These are phyloP conservation scores for Dromas ardeola DNA, from an alignment of 2,113 vertebrate species.

Conservation along the genomic window DNA sequence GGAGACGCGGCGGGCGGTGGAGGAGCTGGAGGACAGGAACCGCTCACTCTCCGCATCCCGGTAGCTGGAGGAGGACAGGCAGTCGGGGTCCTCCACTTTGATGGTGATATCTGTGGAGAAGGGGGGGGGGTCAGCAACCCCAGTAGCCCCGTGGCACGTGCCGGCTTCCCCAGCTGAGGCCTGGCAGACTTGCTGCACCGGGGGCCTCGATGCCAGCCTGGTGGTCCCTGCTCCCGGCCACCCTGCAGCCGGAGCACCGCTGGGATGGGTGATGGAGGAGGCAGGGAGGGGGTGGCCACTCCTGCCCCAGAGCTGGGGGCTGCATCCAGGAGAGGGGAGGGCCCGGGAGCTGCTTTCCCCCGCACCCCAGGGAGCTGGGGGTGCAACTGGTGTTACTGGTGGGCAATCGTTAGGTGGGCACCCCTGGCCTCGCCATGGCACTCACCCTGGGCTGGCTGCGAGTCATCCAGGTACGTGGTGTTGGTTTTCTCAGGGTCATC, in stretches of 20 bases:
- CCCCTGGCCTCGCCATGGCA: not conserved
- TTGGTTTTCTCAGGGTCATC: constrained; percentile 93
- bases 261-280: not conserved
- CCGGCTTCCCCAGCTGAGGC: not conserved
- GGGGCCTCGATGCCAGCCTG: rapidly evolving
- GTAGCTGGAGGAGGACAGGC: constrained; percentile 82
- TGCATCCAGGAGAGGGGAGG: not conserved
- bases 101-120: constrained; percentile 85
- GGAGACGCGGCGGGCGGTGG: constrained; percentile 89
- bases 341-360: not conserved
- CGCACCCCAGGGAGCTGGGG: rapidly evolving
- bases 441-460: constrained; percentile 91
- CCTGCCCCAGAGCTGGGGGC: rapidly evolving
- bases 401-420: rapidly evolving
- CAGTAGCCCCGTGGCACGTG: rapidly evolving
- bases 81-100: constrained; percentile 89
- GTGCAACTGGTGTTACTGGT: not conserved
- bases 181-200: not conserved
- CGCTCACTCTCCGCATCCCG: constrained; percentile 88
- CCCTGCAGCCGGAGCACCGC: not conserved
- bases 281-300: not conserved
- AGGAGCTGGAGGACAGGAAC: constrained; percentile 88
- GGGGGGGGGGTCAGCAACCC: not conserved
- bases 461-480: constrained; percentile 88
- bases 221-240: not conserved